Conservation (phyloP, 1,140 invertebrate genomes). For the Macrostomum lignano region DNA sequence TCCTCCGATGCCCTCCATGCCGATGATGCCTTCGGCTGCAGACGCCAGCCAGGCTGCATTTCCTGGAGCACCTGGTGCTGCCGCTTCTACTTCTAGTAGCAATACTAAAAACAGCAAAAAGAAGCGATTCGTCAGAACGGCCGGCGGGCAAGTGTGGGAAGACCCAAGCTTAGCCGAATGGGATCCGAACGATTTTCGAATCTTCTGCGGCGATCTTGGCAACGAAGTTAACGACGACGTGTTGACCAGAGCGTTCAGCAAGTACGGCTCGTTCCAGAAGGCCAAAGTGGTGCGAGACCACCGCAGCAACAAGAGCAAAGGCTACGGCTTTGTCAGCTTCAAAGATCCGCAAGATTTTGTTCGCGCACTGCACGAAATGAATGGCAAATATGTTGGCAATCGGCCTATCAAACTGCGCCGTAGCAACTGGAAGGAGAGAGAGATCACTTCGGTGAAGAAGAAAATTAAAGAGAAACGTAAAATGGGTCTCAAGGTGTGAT, state of each 20-base stretch:
- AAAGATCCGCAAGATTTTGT: slow-evolving; percentile 90
- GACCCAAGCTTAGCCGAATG: slow-evolving; percentile 62
- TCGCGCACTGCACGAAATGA: slow-evolving; percentile 91
- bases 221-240: slow-evolving; percentile 96
- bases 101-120: too few species aligned
- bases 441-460: slow-evolving; percentile 64
- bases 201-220: slow-evolving; percentile 93
- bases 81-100: too few species aligned
- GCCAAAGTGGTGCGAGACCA: slow-evolving; percentile 86
- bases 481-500: too few species aligned
- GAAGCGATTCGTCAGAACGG: too few species aligned
- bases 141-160: slow-evolving; percentile 74
- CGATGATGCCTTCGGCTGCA: too few species aligned
- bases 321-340: slow-evolving; percentile 93
- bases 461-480: slow-evolving; percentile 59
- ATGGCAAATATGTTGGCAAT: slow-evolving; percentile 65
- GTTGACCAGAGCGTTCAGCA: slow-evolving; percentile 63
- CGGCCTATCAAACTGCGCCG: slow-evolving; percentile 86
- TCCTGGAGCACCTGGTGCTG: too few species aligned
- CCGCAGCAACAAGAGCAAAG: slow-evolving; percentile 84
- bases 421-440: slow-evolving; percentile 73
- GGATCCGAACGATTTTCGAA: slow-evolving; percentile 76
- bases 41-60: too few species aligned
- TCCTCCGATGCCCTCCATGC: too few species aligned
- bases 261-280: slow-evolving; percentile 68